Base-by-base conservation (phyloP, 2,113 vertebrate genomes). In the rat (Rattus norvegicus) region DNA sequence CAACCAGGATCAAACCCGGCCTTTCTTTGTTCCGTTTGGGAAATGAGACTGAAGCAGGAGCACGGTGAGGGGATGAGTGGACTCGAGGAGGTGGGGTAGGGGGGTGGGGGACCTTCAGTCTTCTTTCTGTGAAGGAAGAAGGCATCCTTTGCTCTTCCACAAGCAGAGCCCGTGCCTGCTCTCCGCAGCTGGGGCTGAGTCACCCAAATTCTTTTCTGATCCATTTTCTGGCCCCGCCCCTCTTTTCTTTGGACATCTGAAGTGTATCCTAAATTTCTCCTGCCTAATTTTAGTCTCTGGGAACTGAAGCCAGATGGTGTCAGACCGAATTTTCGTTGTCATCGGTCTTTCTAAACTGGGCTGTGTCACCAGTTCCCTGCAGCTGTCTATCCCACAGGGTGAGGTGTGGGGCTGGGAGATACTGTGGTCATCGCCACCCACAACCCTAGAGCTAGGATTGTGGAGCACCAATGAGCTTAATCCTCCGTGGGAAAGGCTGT, bases 261-360 rank as follows among this genome's bases (percentile, higher is more conserved):
- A 97, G 95, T 93, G 95, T 93, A 94, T 96, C 97, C 93, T 95
- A 89, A 89, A 86, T 97, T 97, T 97, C 92, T 96, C 90, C 43
- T 16, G 95, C 91, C 96, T 98, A 96, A 96, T 98, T 98, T 98
- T 98, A 98, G 98, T 90, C 96, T 96, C 93, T 93, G 95, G 95
- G 96, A 96, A 90, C 94, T 67, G 26, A 75, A 87, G 97, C 97
- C 90, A 94, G 92, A 96, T 94, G 96, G 86, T 91, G 72, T 98
- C 97, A 97, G 96, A 93, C 88, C 81, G 89, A 76, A 95, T 92
- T 92, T 94, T 96, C 95, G 69, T 95, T 95, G 96, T 69, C 0
- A 0, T 96, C 97, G 97, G 96, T 92, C 86, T 96, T 96, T 97
- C 94, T 43, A 81, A 92, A 76, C 93, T 3, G 2, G 26, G n/a